phyloP scores from a whole-genome alignment of 2,797 vertebrate species.

The Thalassophryne amazonica region DNA sequence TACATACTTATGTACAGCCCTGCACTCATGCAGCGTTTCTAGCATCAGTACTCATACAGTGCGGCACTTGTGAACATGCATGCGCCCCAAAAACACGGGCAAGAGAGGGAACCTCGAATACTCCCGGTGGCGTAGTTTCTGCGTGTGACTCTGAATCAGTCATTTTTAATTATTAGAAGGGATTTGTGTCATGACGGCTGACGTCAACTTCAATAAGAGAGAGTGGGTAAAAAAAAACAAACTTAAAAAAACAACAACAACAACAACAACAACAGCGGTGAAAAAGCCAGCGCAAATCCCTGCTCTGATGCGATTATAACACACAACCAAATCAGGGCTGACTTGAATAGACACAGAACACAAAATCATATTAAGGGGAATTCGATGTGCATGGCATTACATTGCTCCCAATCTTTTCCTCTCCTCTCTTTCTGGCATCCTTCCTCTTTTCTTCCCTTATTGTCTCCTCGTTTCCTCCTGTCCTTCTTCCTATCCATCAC shows the following conservation, averaged over 20 bases:
- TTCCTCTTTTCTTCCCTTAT: slow-evolving; percentile 34
- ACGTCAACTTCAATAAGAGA: slow-evolving; percentile 79
- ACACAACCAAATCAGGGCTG: slow-evolving; percentile 82
- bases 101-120: slow-evolving; percentile 31
- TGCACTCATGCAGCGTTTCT: slow-evolving; percentile 29
- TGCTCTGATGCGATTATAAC: slow-evolving; percentile 84
- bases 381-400: slow-evolving; percentile 83
- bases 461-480: slow-evolving; percentile 51
- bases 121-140: slow-evolving; percentile 69
- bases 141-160: slow-evolving; percentile 83
- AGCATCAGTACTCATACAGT: slow-evolving; percentile 4
- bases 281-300: slow-evolving; percentile 81
- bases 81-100: slow-evolving; percentile 29
- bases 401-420: slow-evolving; percentile 70
- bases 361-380: slow-evolving; percentile 85
- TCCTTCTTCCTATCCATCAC: slow-evolving; percentile 56
- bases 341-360: slow-evolving; percentile 87
- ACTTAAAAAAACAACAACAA: slow-evolving; percentile 24
- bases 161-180: slow-evolving; percentile 84
- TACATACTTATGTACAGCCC: slow-evolving; percentile 15
- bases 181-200: slow-evolving; percentile 82
- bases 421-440: slow-evolving; percentile 39
- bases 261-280: slow-evolving; percentile 65
- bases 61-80: slow-evolving; percentile 19
- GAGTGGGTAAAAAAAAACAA: not conserved